A percentile compares a stretch with the other conserved stretches of the same genome.
Evolutionary conservation across 2,888 invertebrate genomes (phyloP).

Genomic region (Coenonympha glycerion): DNA sequence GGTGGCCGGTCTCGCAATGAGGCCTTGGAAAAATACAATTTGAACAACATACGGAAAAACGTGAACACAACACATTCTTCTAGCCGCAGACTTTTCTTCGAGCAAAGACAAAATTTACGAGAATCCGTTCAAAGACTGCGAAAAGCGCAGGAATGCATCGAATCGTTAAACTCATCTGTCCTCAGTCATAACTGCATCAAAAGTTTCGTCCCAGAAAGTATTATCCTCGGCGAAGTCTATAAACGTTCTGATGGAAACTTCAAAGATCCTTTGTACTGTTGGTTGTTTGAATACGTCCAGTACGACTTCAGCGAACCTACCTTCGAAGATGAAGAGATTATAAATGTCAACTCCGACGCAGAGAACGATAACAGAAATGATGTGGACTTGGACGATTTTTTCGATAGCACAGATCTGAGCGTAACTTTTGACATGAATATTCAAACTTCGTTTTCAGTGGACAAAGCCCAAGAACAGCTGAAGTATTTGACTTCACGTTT

Average conservation of each 20-base stretch:
- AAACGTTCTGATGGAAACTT: neutral
- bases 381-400: conserved; percentile 40
- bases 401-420: conserved; percentile 25
- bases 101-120: conserved; percentile 38
- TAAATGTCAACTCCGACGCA: neutral
- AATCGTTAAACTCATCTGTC: conserved; percentile 43
- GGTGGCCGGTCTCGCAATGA: conserved; percentile 80
- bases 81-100: conserved; percentile 30
- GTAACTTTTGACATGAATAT: neutral
- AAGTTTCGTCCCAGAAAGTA: conserved; percentile 31
- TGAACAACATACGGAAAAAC: conserved; percentile 50
- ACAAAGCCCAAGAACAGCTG: conserved; percentile 4
- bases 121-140: conserved; percentile 34
- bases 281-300: conserved; percentile 46
- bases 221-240: conserved; percentile 34
- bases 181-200: conserved; percentile 32
- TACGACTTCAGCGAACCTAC: conserved; percentile 16
- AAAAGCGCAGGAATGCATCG: conserved; percentile 36
- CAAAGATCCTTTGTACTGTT: conserved; percentile 39
- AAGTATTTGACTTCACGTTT: conserved; percentile 8
- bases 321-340: conserved; percentile 22
- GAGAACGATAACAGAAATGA: conserved; percentile 34
- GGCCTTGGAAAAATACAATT: conserved; percentile 53
- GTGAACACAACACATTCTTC: neutral
- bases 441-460: conserved; percentile 17